Percentiles rank a stretch among this genome's conserved stretches.
These are phyloP conservation scores for Burhinus bistriatus DNA, from an alignment of 2,113 vertebrate species.

Conservation along the genomic window DNA sequence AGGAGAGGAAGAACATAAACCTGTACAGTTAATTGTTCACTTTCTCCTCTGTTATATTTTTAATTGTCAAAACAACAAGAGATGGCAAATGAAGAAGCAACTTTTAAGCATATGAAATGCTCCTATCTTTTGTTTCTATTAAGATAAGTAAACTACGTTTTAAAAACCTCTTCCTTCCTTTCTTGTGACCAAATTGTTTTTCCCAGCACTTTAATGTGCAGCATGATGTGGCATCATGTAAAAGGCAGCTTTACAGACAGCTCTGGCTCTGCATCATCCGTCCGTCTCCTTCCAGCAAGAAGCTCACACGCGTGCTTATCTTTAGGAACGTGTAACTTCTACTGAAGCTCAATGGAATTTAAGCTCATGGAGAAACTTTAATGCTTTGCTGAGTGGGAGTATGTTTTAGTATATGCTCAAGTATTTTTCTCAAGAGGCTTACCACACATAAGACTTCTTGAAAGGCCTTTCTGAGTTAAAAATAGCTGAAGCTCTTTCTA, in stretches of 20 bases:
- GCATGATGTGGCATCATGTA: not conserved
- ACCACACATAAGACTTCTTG: not conserved
- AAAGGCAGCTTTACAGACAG: not conserved
- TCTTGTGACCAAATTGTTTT: not conserved
- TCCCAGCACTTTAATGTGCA: not conserved
- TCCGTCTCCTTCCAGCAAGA: not conserved
- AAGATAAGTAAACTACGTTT: not conserved
- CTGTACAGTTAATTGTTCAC: not conserved
- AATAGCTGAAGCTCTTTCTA: constrained; percentile 43
- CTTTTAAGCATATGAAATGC: not conserved
- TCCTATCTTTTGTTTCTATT: not conserved
- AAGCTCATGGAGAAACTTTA: not conserved
- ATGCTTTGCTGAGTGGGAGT: not conserved
- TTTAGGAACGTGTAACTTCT: not conserved
- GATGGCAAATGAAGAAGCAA: not conserved
- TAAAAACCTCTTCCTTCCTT: not conserved
- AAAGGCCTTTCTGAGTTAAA: constrained; percentile 48
- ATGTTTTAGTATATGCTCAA: not conserved
- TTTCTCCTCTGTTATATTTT: not conserved
- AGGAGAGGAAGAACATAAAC: not conserved
- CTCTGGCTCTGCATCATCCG: not conserved
- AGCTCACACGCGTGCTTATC: not conserved
- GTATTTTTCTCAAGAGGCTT: constrained; percentile 33
- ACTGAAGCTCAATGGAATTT: not conserved
- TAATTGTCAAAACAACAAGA: not conserved